A percentile compares a stretch with the other conserved stretches of the same genome.
phyloP scores from a whole-genome alignment of 2,797 vertebrate species.

The Periophthalmus magnuspinnatus region DNA sequence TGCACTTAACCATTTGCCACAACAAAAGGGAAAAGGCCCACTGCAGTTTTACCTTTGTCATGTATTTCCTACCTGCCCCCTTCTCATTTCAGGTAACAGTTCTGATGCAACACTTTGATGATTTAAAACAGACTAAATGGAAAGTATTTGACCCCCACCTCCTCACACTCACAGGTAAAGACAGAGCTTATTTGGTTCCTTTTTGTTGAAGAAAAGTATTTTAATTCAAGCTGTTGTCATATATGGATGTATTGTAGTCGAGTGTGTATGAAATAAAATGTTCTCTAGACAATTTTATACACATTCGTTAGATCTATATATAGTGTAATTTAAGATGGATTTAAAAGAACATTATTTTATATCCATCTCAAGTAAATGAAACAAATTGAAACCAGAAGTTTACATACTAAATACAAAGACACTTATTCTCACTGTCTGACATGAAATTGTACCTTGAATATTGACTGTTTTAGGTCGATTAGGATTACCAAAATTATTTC shows the following conservation, averaged over 20 bases:
- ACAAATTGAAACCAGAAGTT: too few relatives aligned
- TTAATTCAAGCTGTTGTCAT: constrained; percentile 1
- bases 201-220: background rate
- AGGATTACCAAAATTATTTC: too few relatives aligned
- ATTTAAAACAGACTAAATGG: background rate
- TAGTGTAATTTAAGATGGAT: too few relatives aligned
- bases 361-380: too few relatives aligned
- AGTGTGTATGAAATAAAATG: too few relatives aligned
- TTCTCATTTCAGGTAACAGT: constrained; percentile 1
- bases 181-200: background rate
- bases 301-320: too few relatives aligned
- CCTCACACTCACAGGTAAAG: background rate
- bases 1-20: constrained; percentile 8
- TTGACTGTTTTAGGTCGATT: too few relatives aligned
- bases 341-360: too few relatives aligned
- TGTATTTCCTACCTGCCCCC: constrained; percentile 2
- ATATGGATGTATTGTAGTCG: background rate
- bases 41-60: constrained; percentile 4
- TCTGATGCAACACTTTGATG: background rate
- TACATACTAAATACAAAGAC: too few relatives aligned
- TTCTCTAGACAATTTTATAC: too few relatives aligned
- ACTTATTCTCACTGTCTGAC: too few relatives aligned
- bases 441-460: too few relatives aligned
- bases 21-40: background rate
- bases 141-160: background rate